Evolutionary conservation across 2,113 vertebrate genomes (phyloP), one percentile per base, ranked within the genome.

Genomic region (Atherinomorus stipes): DNA sequence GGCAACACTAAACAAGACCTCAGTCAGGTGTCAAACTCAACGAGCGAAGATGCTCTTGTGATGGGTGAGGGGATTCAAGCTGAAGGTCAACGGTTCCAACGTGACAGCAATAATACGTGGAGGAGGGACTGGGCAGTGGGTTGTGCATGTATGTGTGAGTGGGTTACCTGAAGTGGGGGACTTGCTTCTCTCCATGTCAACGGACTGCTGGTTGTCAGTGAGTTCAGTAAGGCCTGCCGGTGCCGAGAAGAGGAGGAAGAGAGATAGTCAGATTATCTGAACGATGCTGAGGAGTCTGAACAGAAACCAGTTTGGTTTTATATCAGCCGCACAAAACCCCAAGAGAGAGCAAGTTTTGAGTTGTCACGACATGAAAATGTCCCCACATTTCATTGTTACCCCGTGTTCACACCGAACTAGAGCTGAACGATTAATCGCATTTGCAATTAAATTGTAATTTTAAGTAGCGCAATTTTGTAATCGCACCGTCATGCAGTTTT

Each of bases 131-230:
- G 19, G 10, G 31, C 15, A 37, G 40, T 53, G 58, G 18, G 15
- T 16, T 28, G 38, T 64, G 59, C 12, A 44, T 57, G 34, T 61
- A 53, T 45, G 68, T 77, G 66, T 62, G 23, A 7, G 58, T 19
- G 40, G 73, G 47, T 85, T 98, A 99, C 98, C 98, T 98, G 98
- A 97, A 78, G 97, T 98, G 81, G 98, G 98, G 38, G 97, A 98
- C 89, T 96, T 98, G 96, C 96, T 98, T 82, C 96, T 95, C 80
- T 99, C 98, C 86, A 97, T 93, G 91, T 99, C 98, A 82, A 95
- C 86, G 76, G 97, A 95, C 83, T 95, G 94, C 89, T 97, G 97
- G 94, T 95, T 97, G 89, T 99, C 97, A 78, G 95, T 96, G 87
- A 99, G 95, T 91, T 99, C 97, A 68, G 96, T 98, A 93, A 98